Conservation (phyloP, 1,140 invertebrate genomes). For the Hestina assimilis region DNA sequence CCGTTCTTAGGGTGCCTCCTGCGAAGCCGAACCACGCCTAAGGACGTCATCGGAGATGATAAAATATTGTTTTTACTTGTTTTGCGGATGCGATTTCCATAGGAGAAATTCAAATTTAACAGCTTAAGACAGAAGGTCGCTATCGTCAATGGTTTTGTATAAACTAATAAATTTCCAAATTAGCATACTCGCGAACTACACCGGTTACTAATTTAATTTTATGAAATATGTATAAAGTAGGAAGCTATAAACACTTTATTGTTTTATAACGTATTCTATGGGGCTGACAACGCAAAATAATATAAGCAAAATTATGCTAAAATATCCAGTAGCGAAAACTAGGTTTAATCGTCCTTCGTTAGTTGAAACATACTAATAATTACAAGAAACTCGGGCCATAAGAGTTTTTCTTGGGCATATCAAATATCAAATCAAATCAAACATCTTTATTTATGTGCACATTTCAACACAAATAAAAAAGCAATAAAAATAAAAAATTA, state of each 20-base stretch:
- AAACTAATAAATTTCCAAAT: constrained; percentile 20
- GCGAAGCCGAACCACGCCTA: too few species aligned
- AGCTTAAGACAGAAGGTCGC: constrained; percentile 8
- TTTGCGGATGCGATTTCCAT: constrained; percentile 12
- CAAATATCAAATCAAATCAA: too few species aligned
- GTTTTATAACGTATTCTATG: background rate
- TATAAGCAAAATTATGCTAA: constrained; percentile 5
- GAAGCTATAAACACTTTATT: constrained; percentile 21
- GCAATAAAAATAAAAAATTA: too few species aligned
- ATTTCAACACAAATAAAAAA: too few species aligned
- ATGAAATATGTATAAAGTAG: constrained; percentile 14
- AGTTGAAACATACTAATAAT: too few species aligned
- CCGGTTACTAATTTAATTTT: constrained; percentile 11
- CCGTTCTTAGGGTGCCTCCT: too few species aligned
- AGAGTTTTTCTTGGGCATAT: too few species aligned
- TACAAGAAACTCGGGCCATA: too few species aligned
- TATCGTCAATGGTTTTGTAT: constrained; percentile 14
- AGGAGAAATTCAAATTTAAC: constrained; percentile 12
- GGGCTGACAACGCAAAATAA: background rate
- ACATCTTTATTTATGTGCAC: too few species aligned
- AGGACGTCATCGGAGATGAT: too few species aligned
- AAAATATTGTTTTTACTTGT: constrained; percentile 3
- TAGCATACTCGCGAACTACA: constrained; percentile 7
- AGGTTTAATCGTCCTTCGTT: background rate
- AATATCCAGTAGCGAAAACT: constrained; percentile 3